phyloP scores from a whole-genome alignment of 2,113 vertebrate genomes.

The Pteropus alecto region DNA sequence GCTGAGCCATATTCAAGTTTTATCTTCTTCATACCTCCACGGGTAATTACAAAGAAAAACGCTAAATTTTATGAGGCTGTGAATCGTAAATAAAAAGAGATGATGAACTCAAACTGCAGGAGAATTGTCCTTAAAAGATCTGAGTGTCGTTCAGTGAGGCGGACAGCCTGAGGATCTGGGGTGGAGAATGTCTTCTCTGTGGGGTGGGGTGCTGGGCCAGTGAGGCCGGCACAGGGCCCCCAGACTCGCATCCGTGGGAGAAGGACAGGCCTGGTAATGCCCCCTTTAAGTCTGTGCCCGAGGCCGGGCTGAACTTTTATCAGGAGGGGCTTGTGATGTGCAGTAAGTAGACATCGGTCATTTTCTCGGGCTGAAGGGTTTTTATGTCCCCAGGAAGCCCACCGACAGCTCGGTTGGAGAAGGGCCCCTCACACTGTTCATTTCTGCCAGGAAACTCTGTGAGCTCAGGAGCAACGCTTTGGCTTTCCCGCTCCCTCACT shows the following conservation, averaged over 20 bases:
- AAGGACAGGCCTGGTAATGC: neutral
- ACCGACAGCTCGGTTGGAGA: neutral
- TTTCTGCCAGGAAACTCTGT: neutral
- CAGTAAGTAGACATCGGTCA: too few relatives aligned
- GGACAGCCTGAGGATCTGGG: neutral
- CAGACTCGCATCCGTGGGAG: rapidly evolving
- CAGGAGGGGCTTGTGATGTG: rapidly evolving
- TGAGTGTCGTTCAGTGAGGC: neutral
- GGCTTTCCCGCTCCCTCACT: too few relatives aligned
- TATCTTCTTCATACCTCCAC: neutral
- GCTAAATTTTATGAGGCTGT: neutral
- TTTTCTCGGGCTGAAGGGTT: neutral
- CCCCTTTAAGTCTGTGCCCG: rapidly evolving
- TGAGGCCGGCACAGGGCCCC: rapidly evolving
- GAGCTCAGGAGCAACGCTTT: too few relatives aligned
- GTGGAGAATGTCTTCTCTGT: too few relatives aligned
- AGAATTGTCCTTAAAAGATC: neutral
- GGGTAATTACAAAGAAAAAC: neutral
- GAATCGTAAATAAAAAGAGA: neutral
- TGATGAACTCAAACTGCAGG: neutral
- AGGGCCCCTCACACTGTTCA: neutral
- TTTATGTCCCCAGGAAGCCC: neutral
- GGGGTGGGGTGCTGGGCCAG: neutral
- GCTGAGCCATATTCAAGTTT: neutral
- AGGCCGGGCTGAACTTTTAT: neutral